Evolutionary conservation across 2,113 vertebrate species (phyloP).

Genomic region (Edolisoma coerulescens): DNA sequence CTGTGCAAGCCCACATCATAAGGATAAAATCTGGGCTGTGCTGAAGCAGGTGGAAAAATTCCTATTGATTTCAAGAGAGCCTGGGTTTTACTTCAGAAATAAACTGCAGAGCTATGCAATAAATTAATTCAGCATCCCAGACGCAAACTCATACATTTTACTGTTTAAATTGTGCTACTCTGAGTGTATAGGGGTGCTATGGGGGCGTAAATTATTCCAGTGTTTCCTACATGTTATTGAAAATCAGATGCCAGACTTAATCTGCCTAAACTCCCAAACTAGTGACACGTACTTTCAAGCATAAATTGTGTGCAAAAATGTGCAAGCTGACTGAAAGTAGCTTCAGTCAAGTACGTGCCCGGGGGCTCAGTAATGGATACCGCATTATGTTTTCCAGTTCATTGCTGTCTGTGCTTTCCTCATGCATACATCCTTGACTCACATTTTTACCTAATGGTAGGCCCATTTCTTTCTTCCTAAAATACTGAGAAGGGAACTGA

Average conservation of each 20-base stretch:
- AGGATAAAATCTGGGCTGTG: background rate
- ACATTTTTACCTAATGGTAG: background rate
- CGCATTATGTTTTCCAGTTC: background rate
- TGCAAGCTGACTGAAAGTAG: background rate
- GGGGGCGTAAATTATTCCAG: background rate
- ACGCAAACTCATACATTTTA: background rate
- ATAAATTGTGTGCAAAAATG: background rate
- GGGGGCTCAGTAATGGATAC: background rate
- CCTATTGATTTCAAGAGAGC: background rate
- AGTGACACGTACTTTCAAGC: background rate
- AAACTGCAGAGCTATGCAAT: background rate
- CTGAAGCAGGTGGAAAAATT: background rate
- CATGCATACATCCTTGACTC: background rate
- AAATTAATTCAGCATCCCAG: background rate
- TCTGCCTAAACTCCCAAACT: background rate
- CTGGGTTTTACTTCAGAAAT: background rate
- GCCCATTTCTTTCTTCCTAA: background rate
- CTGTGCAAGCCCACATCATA: background rate
- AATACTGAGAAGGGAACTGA: background rate
- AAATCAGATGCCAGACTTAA: background rate
- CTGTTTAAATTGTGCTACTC: background rate
- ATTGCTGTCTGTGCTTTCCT: background rate
- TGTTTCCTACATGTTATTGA: background rate
- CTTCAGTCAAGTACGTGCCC: background rate
- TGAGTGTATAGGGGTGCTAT: background rate